Evolutionary conservation across 2,113 vertebrate genomes (phyloP), one percentile per base, ranked within the genome.

Genomic region (Entosphenus tridentatus): DNA sequence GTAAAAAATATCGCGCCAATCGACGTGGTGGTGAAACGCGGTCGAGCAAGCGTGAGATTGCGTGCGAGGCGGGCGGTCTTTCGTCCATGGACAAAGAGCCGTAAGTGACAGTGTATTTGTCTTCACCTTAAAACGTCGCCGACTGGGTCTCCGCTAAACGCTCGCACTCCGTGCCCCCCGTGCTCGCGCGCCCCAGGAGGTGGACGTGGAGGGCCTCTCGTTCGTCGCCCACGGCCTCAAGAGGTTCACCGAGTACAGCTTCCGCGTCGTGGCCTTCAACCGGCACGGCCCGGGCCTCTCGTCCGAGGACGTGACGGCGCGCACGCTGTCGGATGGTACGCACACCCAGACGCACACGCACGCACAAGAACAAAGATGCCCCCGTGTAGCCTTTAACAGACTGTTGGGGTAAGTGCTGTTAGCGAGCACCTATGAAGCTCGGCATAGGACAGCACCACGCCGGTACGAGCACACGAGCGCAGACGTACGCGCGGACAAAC

Each of bases 201-300:
- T 89, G 54, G 89, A 96, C 8, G 78, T 86, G 2, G 81, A 75
- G 12, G 78, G 77, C 70, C 86, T 83, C 73, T 86, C 86, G 1
- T 82, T 88, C 77, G 84, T 83, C 39, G 73, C 95, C 71, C 80
- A 56, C 0, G 87, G 86, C 1, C 77, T 98, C 75, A 96, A 86
- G 80, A 98, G 96, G 73, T 87, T 87, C 72, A 87, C 85, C 0
- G 88, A 93, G 73, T 96, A 96, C 75, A 92, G 80, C 72, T 89
- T 98, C 76, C 82, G 91, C 3, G 86, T 98, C 70, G 91, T 98
- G 57, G 93, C 92, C 55, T 87, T 88, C 78, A 98, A 96, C 77
- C 89, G 89, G 68, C 93, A 98, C 2, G 93, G 93, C 0, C 84
- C 88, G 0, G 91, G 93, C 3, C 89, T 98, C 73, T 96, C 93